These are phyloP conservation scores for Chlorops oryzae DNA, from an alignment of 1,140 invertebrate genomes.

Conservation along the genomic window DNA sequence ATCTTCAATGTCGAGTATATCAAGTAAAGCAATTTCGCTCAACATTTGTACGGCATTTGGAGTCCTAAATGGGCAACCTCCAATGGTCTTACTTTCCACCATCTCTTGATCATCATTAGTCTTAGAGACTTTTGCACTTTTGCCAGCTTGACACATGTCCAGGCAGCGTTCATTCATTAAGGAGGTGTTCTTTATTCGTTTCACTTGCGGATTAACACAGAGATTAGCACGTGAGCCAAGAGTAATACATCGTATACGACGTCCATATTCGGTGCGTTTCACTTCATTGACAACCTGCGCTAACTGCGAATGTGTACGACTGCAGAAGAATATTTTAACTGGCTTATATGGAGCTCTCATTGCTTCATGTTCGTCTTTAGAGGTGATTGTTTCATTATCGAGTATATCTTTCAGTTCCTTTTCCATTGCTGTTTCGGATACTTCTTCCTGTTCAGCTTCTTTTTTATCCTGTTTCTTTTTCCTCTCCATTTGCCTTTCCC, in stretches of 20 bases:
- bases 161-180: conserved; percentile 93
- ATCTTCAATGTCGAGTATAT: conserved; percentile 86
- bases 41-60: conserved; percentile 62
- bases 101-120: conserved; percentile 56
- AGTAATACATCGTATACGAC: conserved; percentile 68
- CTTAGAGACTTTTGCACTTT: conserved; percentile 52
- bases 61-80: conserved; percentile 63
- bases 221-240: conserved; percentile 88
- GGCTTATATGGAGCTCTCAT: too few relatives aligned
- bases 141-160: conserved; percentile 55
- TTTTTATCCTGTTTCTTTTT: conserved; percentile 5
- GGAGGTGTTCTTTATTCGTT: conserved; percentile 65
- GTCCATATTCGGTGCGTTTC: conserved; percentile 71
- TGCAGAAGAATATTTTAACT: conserved; percentile 86
- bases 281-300: conserved; percentile 91
- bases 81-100: conserved; percentile 52
- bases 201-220: conserved; percentile 83
- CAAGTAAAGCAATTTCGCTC: conserved; percentile 59
- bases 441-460: conserved; percentile 50
- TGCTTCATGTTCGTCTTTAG: too few relatives aligned
- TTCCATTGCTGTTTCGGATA: too few relatives aligned
- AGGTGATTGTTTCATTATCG: too few relatives aligned
- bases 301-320: conserved; percentile 93
- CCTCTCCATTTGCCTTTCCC: conserved; percentile 34
- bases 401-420: conserved; percentile 47